These are phyloP conservation scores for Zygothrica quintamaculata DNA, from an alignment of 2,888 invertebrate genomes.

Conservation along the genomic window DNA sequence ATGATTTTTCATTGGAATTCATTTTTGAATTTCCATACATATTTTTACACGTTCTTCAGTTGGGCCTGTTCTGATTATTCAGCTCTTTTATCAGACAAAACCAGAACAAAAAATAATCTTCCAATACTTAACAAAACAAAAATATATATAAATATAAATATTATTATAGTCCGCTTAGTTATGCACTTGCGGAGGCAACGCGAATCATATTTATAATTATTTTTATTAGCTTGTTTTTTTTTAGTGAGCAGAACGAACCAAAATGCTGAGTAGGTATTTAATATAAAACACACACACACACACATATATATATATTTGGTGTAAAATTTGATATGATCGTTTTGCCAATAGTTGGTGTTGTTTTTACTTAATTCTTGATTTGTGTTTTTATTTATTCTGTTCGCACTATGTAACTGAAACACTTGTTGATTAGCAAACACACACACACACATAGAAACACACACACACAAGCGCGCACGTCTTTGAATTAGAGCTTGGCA, in stretches of 20 bases:
- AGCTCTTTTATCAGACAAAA: slow-evolving; percentile 13
- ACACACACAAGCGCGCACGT: slow-evolving; percentile 26
- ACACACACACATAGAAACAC: slow-evolving; percentile 21
- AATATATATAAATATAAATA: slow-evolving; percentile 3
- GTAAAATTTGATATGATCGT: slow-evolving; percentile 34
- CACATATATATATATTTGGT: slow-evolving; percentile 17
- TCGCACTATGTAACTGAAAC: slow-evolving; percentile 50
- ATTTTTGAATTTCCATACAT: slow-evolving; percentile 6
- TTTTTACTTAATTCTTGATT: slow-evolving; percentile 31
- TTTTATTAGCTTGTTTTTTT: slow-evolving; percentile 5
- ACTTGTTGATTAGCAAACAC: slow-evolving; percentile 60
- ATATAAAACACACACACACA: not conserved
- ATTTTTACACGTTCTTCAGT: slow-evolving; percentile 23
- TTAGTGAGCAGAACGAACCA: too few relatives aligned
- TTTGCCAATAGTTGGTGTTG: too few relatives aligned
- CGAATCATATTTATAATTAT: slow-evolving; percentile 11
- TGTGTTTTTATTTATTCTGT: slow-evolving; percentile 35
- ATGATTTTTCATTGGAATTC: too few relatives aligned
- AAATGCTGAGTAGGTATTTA: too few relatives aligned
- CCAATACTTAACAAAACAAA: slow-evolving; percentile 5
- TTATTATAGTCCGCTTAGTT: not conserved
- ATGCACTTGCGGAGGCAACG: too few relatives aligned
- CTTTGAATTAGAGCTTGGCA: slow-evolving; percentile 48
- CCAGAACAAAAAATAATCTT: slow-evolving; percentile 10
- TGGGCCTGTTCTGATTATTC: not conserved